phyloP scores from a whole-genome alignment of 2,797 vertebrate genomes.

The Urophycis tenuis region DNA sequence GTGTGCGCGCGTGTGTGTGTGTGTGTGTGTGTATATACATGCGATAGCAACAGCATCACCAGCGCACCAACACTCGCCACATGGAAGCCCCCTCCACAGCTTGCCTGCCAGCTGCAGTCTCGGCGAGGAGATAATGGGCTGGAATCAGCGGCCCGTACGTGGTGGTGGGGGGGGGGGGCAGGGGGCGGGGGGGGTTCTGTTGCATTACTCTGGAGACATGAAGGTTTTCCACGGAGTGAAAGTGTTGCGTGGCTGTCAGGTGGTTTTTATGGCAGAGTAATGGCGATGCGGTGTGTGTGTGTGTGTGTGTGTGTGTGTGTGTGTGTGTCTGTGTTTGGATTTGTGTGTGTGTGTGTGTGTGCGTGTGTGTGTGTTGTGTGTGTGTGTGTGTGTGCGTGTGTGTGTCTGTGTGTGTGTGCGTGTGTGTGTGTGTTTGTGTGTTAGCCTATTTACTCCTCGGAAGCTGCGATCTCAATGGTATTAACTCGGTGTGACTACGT shows the following conservation, averaged over 20 bases:
- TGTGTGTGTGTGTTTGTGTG: conserved; percentile 12
- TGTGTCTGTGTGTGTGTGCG: no score
- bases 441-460: conserved; percentile 13
- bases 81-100: not conserved
- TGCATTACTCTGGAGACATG: not conserved
- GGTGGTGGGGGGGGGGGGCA: no score
- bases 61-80: no score
- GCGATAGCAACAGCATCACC: not conserved
- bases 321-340: no score
- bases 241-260: not conserved
- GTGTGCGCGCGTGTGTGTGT: no score
- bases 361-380: no score
- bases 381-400: no score
- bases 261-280: not conserved
- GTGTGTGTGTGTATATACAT: no score
- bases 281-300: conserved; percentile 18
- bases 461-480: not conserved
- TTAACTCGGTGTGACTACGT: not conserved
- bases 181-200: not conserved
- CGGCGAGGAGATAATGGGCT: conserved; percentile 18
- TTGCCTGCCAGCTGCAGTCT: conserved; percentile 15
- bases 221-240: not conserved
- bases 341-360: no score
- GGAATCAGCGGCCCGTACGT: not conserved
- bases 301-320: conserved; percentile 11